phyloP scores from a whole-genome alignment of 2,888 invertebrate species.

The Drosophila mettleri region DNA sequence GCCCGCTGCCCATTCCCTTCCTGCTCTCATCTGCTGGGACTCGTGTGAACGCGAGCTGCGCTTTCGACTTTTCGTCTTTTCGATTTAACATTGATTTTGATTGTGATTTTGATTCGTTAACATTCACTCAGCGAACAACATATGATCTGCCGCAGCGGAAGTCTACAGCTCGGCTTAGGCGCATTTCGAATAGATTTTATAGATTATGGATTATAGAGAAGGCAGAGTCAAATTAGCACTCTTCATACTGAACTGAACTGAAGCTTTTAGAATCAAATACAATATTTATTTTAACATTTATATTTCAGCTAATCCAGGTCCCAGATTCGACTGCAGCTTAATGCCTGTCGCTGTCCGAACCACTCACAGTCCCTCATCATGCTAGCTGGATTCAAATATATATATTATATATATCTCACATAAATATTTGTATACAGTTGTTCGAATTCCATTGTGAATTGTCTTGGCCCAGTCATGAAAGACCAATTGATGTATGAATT shows the following conservation, averaged over 20 bases:
- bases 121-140: constrained; percentile 26
- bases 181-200: no score
- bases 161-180: constrained; percentile 7
- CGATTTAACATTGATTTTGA: constrained; percentile 15
- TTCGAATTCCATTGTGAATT: not conserved
- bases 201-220: no score
- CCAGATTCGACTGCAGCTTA: no score
- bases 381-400: not conserved
- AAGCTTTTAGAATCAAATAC: no score
- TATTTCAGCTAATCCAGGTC: no score
- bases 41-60: constrained; percentile 65
- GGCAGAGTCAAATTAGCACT: no score
- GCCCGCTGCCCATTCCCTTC: constrained; percentile 15
- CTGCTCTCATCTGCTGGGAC: constrained; percentile 66
- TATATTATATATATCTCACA: not conserved
- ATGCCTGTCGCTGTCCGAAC: no score
- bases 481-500: constrained; percentile 29
- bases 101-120: constrained; percentile 13
- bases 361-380: no score
- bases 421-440: not conserved
- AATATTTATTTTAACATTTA: no score
- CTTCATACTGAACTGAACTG: no score
- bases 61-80: constrained; percentile 21
- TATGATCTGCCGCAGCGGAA: constrained; percentile 34
- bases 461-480: constrained; percentile 6